Evolutionary conservation across 2,888 invertebrate genomes (phyloP).

Genomic region (Rhaphigaster nebulosa): DNA sequence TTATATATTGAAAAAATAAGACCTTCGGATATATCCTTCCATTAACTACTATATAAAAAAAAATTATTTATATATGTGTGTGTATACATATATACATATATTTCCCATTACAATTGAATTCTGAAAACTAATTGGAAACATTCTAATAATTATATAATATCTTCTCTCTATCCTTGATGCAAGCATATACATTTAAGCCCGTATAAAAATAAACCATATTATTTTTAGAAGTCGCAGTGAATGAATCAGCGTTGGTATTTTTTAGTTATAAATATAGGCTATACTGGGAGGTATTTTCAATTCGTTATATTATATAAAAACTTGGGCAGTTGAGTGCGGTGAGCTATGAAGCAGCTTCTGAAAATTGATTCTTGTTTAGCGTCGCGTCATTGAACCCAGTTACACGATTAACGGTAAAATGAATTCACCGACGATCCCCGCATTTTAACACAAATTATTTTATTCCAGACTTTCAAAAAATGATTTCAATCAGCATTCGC

Average conservation of each 20-base stretch:
- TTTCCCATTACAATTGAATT: no score
- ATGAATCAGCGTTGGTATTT: not conserved
- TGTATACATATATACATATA: no score
- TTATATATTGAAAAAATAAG: no score
- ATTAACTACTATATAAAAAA: no score
- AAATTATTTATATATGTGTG: no score
- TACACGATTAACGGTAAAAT: not conserved
- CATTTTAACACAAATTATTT: not conserved
- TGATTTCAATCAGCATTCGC: no score
- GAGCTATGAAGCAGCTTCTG: not conserved
- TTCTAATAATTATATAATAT: not conserved
- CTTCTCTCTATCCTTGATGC: not conserved
- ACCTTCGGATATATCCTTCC: no score
- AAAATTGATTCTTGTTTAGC: conserved; percentile 13
- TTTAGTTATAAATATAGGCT: not conserved
- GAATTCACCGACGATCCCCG: not conserved
- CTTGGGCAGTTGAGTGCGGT: not conserved
- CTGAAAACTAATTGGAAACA: no score
- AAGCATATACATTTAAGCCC: not conserved
- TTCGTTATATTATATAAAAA: not conserved
- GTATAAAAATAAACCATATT: not conserved
- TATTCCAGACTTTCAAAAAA: no score
- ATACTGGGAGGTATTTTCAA: not conserved
- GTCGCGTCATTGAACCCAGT: not conserved
- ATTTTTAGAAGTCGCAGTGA: not conserved